phyloP scores from a whole-genome alignment of 2,113 vertebrate species.

The Isurus oxyrinchus region DNA sequence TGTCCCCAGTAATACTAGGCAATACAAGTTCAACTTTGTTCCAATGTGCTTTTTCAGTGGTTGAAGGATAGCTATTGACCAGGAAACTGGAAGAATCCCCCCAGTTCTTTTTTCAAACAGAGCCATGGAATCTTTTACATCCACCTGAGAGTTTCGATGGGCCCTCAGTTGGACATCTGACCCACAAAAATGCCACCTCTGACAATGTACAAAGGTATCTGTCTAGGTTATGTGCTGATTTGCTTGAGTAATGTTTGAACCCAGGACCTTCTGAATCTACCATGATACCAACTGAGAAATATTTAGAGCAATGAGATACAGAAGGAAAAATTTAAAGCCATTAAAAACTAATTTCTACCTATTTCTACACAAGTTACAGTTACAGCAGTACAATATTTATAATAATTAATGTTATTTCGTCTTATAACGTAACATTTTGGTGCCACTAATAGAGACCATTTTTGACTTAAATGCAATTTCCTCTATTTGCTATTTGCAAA shows the following conservation, averaged over 20 bases:
- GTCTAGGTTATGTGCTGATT: background rate
- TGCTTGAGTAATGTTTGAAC: background rate
- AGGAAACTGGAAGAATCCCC: background rate
- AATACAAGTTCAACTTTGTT: background rate
- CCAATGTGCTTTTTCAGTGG: background rate
- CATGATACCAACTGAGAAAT: background rate
- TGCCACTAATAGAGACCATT: background rate
- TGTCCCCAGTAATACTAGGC: background rate
- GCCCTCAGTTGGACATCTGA: background rate
- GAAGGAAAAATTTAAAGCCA: background rate
- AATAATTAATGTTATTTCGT: background rate
- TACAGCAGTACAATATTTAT: background rate
- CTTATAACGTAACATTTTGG: background rate
- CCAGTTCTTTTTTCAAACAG: background rate
- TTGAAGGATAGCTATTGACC: background rate
- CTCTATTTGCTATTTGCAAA: background rate
- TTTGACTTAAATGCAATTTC: background rate
- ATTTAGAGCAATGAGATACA: background rate
- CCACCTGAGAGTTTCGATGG: background rate
- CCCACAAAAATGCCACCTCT: background rate
- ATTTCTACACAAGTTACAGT: background rate
- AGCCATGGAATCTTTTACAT: no score
- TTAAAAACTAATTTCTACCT: background rate
- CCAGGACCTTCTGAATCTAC: background rate
- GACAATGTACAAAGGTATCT: background rate